A percentile compares a stretch with the other conserved stretches of the same genome.
phyloP scores from a whole-genome alignment of 1,140 invertebrate genomes.

The Ridgeia piscesae region DNA sequence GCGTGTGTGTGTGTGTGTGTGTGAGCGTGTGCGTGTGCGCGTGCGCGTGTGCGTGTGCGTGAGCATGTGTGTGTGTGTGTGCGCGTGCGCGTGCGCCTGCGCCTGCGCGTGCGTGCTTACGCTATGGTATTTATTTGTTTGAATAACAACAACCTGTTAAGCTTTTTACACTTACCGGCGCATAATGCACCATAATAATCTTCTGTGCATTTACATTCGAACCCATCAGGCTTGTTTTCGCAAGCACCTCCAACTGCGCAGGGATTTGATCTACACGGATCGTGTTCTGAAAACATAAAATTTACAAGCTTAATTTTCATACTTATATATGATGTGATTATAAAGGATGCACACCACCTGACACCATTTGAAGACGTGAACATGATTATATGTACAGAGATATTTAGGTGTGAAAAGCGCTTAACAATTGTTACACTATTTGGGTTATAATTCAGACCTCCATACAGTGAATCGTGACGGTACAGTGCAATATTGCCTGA shows the following conservation, averaged over 20 bases:
- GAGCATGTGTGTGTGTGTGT: too few relatives aligned
- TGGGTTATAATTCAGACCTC: too few relatives aligned
- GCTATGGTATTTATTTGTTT: background rate
- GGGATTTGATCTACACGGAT: background rate
- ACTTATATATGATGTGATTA: background rate
- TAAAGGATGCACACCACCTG: background rate
- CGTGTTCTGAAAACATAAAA: background rate
- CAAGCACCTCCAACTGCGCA: background rate
- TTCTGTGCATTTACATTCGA: background rate
- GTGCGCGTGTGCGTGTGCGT: too few relatives aligned
- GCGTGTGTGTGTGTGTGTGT: too few relatives aligned
- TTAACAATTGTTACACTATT: too few relatives aligned
- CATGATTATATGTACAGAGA: background rate
- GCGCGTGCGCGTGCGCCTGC: background rate
- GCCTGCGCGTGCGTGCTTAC: too few relatives aligned
- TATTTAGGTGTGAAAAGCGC: too few relatives aligned
- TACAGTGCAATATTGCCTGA: too few relatives aligned
- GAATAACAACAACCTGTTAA: background rate
- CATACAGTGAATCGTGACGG: too few relatives aligned
- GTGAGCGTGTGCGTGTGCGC: too few relatives aligned
- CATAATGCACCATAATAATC: background rate
- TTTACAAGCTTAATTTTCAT: background rate
- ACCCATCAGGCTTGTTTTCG: background rate
- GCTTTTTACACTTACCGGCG: background rate
- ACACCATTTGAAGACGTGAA: background rate